phyloP scores from a whole-genome alignment of 2,888 invertebrate species.

The Sarcophaga caerulescens region DNA sequence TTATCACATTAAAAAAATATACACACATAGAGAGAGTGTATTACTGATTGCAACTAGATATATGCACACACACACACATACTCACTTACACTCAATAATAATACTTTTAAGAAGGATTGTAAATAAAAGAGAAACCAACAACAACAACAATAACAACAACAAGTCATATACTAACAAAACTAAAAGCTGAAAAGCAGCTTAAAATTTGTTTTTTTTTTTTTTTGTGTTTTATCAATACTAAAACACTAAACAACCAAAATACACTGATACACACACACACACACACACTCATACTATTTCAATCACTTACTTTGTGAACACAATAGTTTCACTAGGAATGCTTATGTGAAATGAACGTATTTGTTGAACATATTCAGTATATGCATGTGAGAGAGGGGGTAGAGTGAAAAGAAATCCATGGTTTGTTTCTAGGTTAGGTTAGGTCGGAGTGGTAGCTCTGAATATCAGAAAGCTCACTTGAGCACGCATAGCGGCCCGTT shows the following conservation, averaged over 20 bases:
- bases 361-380: not conserved
- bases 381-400: too few relatives aligned
- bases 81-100: constrained; percentile 19
- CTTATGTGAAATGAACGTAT: not conserved
- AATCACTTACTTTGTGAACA: not conserved
- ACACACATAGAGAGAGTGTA: not conserved
- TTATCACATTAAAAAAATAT: not conserved
- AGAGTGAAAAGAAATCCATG: too few relatives aligned
- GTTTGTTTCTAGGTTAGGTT: too few relatives aligned
- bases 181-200: constrained; percentile 66
- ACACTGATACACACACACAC: not conserved
- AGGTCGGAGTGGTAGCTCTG: too few relatives aligned
- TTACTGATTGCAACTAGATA: too few relatives aligned
- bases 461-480: too few relatives aligned
- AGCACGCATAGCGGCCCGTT: too few relatives aligned
- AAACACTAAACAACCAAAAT: constrained; percentile 52
- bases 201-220: constrained; percentile 14
- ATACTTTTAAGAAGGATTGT: constrained; percentile 53
- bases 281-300: constrained; percentile 1
- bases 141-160: constrained; percentile 7
- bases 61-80: not conserved
- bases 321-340: not conserved
- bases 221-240: constrained; percentile 58
- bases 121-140: not conserved
- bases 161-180: constrained; percentile 27